phyloP scores from a whole-genome alignment of 1,140 invertebrate species.

The Tetramorium alpestre region DNA sequence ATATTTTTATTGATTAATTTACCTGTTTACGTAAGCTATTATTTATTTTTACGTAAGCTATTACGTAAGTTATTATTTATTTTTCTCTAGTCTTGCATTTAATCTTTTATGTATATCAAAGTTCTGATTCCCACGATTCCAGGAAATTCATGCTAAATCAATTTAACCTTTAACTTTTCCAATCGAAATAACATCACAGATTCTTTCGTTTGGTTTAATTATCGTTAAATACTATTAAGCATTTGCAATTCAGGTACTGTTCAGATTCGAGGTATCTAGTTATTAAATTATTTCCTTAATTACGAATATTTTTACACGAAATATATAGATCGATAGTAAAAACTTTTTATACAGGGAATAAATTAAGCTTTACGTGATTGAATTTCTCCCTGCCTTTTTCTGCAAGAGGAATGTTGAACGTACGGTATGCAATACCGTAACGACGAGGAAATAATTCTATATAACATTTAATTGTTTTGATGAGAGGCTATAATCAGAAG shows the following conservation, averaged over 20 bases:
- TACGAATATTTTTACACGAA: not conserved
- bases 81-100: not conserved
- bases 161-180: not conserved
- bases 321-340: no score
- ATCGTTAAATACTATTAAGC: not conserved
- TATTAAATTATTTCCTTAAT: not conserved
- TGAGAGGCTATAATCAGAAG: not conserved
- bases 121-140: no score
- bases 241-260: not conserved
- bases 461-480: slow-evolving; percentile 9
- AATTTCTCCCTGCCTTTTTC: not conserved
- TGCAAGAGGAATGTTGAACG: not conserved
- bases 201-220: not conserved
- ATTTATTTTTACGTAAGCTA: no score
- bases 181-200: not conserved
- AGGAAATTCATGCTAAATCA: not conserved
- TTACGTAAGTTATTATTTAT: no score
- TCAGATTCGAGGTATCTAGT: not conserved
- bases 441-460: slow-evolving; percentile 39
- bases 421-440: not conserved
- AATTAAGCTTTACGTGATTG: not conserved
- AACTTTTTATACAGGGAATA: not conserved
- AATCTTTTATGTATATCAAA: not conserved
- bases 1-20: not conserved
- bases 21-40: not conserved